phyloP scores from a whole-genome alignment of 2,888 invertebrate species.

The Scelioninae gen. 1 region DNA sequence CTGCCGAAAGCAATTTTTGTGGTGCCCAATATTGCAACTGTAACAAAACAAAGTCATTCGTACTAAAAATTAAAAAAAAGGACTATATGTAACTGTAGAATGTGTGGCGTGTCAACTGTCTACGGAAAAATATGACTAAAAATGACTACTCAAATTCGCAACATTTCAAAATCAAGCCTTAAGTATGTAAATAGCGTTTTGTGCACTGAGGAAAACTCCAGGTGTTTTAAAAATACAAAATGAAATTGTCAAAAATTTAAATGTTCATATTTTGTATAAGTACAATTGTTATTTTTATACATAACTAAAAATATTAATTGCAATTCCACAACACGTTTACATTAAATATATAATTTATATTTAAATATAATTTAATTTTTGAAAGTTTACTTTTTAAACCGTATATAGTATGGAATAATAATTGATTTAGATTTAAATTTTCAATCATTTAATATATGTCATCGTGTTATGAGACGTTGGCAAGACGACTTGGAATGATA shows the following conservation, averaged over 20 bases:
- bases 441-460: conserved; percentile 6
- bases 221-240: neutral
- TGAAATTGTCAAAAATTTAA: too few species aligned
- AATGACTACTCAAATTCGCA: conserved; percentile 43
- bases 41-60: conserved; percentile 49
- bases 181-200: conserved; percentile 54
- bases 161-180: conserved; percentile 46
- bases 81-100: conserved; percentile 1
- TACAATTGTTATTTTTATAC: too few species aligned
- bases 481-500: conserved; percentile 49
- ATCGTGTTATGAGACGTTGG: conserved; percentile 54
- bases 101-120: conserved; percentile 38
- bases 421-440: conserved; percentile 2
- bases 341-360: neutral
- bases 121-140: conserved; percentile 51
- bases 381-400: too few species aligned
- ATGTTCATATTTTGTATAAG: too few species aligned
- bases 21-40: conserved; percentile 44
- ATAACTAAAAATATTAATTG: too few species aligned
- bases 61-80: conserved; percentile 13
- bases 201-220: conserved; percentile 58
- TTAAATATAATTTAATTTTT: too few species aligned
- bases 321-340: too few species aligned
- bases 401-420: conserved; percentile 17
- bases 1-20: conserved; percentile 46